Evolutionary conservation across 2,888 invertebrate genomes (phyloP), one percentile per base, ranked within the genome.

Genomic region (Candidula unifasciata): DNA sequence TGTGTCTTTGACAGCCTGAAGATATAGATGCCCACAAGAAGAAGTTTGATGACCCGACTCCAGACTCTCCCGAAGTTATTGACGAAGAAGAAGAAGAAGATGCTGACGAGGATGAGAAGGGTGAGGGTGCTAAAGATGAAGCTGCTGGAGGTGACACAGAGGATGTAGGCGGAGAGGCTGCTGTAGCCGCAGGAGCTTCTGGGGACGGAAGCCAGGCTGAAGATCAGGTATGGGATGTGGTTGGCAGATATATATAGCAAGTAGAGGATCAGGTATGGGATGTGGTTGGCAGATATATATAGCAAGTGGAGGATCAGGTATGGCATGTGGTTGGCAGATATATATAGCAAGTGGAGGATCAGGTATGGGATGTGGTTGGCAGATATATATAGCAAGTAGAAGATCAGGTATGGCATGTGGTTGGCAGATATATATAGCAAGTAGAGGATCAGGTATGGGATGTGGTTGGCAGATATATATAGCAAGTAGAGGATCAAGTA

Each of bases 1-100:
- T 80, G 5, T 80, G 33, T 57, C 57, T 27, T 13, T 33, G 60
- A 30, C 84, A 84, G 84, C 80, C 84, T 8, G 84, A 84, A 33
- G 84, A 84, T 74, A 84, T 84, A 64, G 84, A 80, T 80, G 84
- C 84, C 18, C 80, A 84, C 78, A 79, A 71, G 64, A 84, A 84
- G 74, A 84, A 84, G 30, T 84, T 80, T 84, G 84, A 84, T 84
- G 84, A 84, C 44, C 73, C 74, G 21, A 57, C 84, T n/a, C 84
- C 84, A 79, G 84, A 84, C 64, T 44, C 60, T 3, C 57, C 57
- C 64, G 82, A 76, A 33, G 73, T 24, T 24, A 77, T 57, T 33
- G 77, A 77, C 5, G 64, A 77, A 60, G 66, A 83, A 37, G 78
- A 79, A 8, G 83, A 79, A 57, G 83, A 37, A 21, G 60, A 27